Conservation (phyloP, 2,888 invertebrate genomes). For the Cyaniris semiargus region DNA sequence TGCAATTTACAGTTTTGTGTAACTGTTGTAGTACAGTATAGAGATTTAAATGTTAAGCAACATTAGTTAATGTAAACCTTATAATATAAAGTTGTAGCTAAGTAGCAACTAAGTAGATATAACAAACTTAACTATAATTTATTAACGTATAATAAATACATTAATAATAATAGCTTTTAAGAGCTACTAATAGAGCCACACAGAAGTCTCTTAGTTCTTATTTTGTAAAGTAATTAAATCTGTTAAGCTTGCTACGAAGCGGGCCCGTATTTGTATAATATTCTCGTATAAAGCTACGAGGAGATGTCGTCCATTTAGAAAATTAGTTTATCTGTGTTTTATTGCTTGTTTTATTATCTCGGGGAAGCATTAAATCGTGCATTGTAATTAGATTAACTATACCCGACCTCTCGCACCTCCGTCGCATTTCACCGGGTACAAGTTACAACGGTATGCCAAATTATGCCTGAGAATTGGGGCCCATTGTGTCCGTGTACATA, state of each 20-base stretch:
- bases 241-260: background rate
- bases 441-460: conserved; percentile 75
- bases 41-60: too few species aligned
- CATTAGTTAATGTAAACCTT: too few species aligned
- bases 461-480: conserved; percentile 73
- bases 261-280: background rate
- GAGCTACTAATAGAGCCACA: background rate
- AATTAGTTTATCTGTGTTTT: conserved; percentile 10
- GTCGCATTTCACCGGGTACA: conserved; percentile 52
- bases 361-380: conserved; percentile 33
- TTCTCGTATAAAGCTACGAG: background rate
- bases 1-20: background rate
- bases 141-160: background rate
- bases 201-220: background rate
- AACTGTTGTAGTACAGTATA: background rate
- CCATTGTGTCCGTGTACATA: conserved; percentile 58
- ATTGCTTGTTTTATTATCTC: conserved; percentile 4
- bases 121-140: background rate
- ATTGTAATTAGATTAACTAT: conserved; percentile 48
- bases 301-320: conserved; percentile 11
- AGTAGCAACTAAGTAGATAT: background rate
- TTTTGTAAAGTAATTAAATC: conserved; percentile 8
- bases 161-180: background rate
- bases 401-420: conserved; percentile 45
- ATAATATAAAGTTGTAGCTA: too few species aligned